A percentile compares a stretch with the other conserved stretches of the same genome.
Evolutionary conservation across 2,797 vertebrate species (phyloP).

Genomic region (Holocentrus rufus): DNA sequence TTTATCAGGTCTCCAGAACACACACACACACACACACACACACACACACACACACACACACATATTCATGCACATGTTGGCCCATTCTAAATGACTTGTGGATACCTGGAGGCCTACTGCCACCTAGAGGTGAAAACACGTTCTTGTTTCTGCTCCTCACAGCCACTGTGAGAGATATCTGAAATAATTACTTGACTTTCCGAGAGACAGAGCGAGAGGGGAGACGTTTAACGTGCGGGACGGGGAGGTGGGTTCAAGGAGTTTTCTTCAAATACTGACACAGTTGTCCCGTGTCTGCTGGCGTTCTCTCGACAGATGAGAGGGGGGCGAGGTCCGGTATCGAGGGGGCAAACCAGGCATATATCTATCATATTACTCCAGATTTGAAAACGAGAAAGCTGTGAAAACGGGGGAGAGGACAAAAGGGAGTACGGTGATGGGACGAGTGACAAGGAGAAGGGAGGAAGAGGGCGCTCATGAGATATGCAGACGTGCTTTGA

Average conservation of each 20-base stretch:
- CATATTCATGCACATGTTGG: conserved; percentile 50
- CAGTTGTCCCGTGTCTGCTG: background rate
- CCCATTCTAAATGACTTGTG: conserved; percentile 18
- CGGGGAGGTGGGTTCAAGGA: background rate
- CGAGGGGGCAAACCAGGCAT: conserved; percentile 12
- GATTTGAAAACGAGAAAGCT: background rate
- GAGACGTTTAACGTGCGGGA: conserved; percentile 12
- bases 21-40: conserved; percentile 40
- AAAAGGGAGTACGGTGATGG: background rate
- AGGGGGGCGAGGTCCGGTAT: conserved; percentile 16
- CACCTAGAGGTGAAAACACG: conserved; percentile 73
- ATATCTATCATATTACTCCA: background rate
- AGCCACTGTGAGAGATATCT: background rate
- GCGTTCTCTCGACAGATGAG: conserved; percentile 17
- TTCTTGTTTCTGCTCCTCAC: conserved; percentile 6
- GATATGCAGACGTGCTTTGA: conserved; percentile 21
- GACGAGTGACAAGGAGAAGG: conserved; percentile 18
- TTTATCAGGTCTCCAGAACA: conserved; percentile 74
- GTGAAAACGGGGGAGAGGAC: conserved; percentile 19
- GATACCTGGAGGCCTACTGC: conserved; percentile 77
- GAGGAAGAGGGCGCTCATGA: conserved; percentile 6
- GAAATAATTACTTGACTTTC: conserved; percentile 19
- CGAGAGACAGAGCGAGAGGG: conserved; percentile 24
- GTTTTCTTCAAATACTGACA: conserved; percentile 9
- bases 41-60: conserved; percentile 51